A percentile compares a stretch with the other conserved stretches of the same genome.
These are phyloP conservation scores for Pimephales promelas DNA, from an alignment of 2,113 vertebrate species.

Conservation along the genomic window DNA sequence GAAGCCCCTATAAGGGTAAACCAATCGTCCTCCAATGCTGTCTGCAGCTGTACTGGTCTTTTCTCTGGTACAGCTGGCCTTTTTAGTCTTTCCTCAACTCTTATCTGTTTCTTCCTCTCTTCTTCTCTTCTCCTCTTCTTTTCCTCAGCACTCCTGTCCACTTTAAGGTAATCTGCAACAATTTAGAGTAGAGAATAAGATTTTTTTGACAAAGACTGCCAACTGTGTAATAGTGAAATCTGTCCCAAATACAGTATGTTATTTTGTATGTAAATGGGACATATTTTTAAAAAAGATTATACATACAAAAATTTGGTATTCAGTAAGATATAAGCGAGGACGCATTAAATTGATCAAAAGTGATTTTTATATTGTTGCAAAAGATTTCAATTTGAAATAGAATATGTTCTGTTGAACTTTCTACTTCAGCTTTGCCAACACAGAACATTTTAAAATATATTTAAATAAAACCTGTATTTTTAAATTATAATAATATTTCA, in stretches of 20 bases:
- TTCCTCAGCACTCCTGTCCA: conserved; percentile 18
- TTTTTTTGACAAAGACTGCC: not conserved
- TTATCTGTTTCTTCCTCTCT: conserved; percentile 18
- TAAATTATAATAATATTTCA: not conserved
- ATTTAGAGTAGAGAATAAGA: not conserved
- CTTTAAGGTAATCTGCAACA: conserved; percentile 10
- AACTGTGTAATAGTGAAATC: not conserved
- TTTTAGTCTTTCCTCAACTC: conserved; percentile 20
- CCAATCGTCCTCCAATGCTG: conserved; percentile 39
- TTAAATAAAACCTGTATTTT: not conserved
- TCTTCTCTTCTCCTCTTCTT: conserved; percentile 17
- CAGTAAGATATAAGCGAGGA: not conserved
- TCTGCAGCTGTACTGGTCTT: not conserved
- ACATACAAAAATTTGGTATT: not conserved
- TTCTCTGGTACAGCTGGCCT: not conserved
- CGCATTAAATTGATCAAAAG: not conserved
- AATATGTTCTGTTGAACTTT: too few relatives aligned
- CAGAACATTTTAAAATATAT: not conserved
- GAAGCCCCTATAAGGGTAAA: conserved; percentile 38
- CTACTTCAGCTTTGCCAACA: too few relatives aligned
- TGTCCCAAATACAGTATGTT: not conserved
- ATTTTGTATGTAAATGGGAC: not conserved
- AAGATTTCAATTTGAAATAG: not conserved
- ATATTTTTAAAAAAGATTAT: too few relatives aligned
- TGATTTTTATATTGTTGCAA: not conserved